Base-by-base conservation (phyloP, 2,888 invertebrate genomes). In the Stenodema calcarata region DNA sequence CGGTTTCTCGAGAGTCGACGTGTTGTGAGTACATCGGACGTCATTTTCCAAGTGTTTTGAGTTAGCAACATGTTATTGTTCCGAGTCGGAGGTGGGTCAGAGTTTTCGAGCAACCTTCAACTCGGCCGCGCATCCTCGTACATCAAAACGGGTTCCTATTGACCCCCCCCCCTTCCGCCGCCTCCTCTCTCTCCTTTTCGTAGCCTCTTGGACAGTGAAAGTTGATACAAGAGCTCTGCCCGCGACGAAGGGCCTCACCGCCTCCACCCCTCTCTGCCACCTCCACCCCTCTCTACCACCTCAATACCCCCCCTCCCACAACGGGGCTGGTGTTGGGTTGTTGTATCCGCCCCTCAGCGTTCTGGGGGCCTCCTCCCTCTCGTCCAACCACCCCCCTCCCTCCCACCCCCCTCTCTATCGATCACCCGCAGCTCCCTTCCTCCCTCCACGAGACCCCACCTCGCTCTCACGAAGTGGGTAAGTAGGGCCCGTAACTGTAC, bases 401-500 rank as follows among this genome's bases (percentile, higher is more conserved):
- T 2, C 14, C 14, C n/a, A 3, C 0, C 50, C 50, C 50, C n/a
- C 4, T n/a, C 50, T 1, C 50, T n/a, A 50, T 16, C n/a, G 50
- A 7, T 7, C 35, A n/a, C 35, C 35, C 35, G 2, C 35, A 35
- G 35, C 2, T 1, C 16, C 16, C 47, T 47, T 47, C 12, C 47
- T 12, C 35, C 75, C 75, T 35, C 75, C 14, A 4, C 73, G 14
- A 73, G 4, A 23, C 73, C 73, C 35, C 78, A 6, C 44, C 42
- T 12, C 12, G 44, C 11, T 16, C 42, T 70, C 82, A 69, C 82
- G 82, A 84, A 84, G 84, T 84, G 75, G 84, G 84, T 84, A 84
- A 84, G 84, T 84, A 84, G 84, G 84, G 73, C 84, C 84, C 73
- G 35, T 84, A 84, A 84, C 84, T 84, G 84, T 84, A 84, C 84